These are phyloP conservation scores for Otis tarda DNA, from an alignment of 2,113 vertebrate genomes.

Conservation along the genomic window DNA sequence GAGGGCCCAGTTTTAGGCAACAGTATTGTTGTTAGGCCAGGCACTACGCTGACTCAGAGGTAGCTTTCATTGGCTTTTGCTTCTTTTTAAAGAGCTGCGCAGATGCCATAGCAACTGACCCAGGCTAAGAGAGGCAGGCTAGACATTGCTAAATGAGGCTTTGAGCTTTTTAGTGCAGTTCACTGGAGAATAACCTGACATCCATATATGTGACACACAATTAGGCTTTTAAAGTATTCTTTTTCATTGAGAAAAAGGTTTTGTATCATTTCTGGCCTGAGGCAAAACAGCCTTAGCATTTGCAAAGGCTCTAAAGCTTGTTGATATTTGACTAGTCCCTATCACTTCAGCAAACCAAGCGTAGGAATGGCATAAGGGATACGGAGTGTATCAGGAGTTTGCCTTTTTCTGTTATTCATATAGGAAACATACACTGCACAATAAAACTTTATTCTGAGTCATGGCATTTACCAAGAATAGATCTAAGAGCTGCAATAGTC, in stretches of 20 bases:
- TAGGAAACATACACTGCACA: background rate
- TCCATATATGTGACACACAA: background rate
- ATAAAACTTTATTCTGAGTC: background rate
- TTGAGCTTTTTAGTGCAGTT: background rate
- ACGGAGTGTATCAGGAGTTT: background rate
- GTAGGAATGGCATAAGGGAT: background rate
- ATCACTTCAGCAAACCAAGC: background rate
- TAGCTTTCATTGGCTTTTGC: background rate
- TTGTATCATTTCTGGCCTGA: background rate
- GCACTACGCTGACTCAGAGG: background rate
- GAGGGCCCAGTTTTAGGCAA: background rate
- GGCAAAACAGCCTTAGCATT: background rate
- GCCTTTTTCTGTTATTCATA: background rate
- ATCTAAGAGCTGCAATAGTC: background rate
- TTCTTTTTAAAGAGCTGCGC: background rate
- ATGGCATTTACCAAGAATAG: background rate
- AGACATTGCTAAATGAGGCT: background rate
- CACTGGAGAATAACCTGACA: background rate
- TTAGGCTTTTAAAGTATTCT: background rate
- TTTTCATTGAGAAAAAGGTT: background rate
- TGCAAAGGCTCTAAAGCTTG: background rate
- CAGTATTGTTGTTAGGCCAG: background rate
- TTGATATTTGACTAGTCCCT: background rate
- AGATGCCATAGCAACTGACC: conserved; percentile 30
- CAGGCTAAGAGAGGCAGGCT: background rate